Evolutionary conservation across 1,140 invertebrate species (phyloP).

Genomic region (Cydia pomonella): DNA sequence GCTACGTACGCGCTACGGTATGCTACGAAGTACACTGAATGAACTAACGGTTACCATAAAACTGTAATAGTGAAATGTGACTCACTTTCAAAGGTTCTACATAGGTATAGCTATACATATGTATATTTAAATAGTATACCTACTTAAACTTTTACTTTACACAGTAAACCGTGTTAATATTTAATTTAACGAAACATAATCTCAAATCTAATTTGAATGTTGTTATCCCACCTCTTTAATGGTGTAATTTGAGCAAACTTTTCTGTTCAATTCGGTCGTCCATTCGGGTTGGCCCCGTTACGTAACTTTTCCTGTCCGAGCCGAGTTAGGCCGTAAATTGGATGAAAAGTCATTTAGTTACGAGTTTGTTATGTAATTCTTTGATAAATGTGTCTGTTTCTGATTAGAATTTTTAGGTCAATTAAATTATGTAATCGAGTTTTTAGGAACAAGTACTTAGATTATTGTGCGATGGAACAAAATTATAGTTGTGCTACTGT

Average conservation of each 20-base stretch:
- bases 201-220: conserved; percentile 26
- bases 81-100: no score
- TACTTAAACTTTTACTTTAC: no score
- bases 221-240: background rate
- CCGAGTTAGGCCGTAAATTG: conserved; percentile 26
- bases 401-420: background rate
- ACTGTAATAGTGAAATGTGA: no score
- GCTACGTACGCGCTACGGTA: background rate
- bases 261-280: conserved; percentile 6
- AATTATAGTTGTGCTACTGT: no score
- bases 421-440: background rate
- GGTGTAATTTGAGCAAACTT: conserved; percentile 28
- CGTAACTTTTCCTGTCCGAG: conserved; percentile 18
- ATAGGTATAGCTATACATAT: no score
- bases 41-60: no score
- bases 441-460: no score
- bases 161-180: background rate
- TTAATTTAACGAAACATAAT: background rate
- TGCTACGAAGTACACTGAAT: background rate
- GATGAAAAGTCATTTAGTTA: conserved; percentile 24
- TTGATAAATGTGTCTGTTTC: background rate
- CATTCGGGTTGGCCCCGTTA: conserved; percentile 20
- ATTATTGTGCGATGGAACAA: no score
- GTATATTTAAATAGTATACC: no score
- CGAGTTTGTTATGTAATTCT: conserved; percentile 17